A percentile compares a stretch with the other conserved stretches of the same genome.
Conservation (phyloP, 2,113 vertebrate species). For the Malaclemys terrapin region DNA sequence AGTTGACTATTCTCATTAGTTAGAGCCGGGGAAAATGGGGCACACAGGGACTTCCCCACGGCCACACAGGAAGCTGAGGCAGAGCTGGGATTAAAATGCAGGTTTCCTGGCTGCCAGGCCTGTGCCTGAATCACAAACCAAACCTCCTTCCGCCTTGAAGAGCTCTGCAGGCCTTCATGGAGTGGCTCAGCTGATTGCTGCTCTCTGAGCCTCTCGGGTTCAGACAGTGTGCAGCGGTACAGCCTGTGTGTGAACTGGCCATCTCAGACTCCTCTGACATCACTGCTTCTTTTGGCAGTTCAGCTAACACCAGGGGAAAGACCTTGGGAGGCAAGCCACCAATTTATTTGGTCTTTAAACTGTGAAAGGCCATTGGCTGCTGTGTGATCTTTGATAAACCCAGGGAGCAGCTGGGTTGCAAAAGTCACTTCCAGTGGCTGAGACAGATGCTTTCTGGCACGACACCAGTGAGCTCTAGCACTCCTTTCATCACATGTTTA, state of each 20-base stretch:
- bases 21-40: not conserved
- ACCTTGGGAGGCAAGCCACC: slow-evolving; percentile 46
- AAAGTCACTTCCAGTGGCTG: slow-evolving; percentile 51
- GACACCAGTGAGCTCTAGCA: slow-evolving; percentile 49
- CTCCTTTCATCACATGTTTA: slow-evolving; percentile 51
- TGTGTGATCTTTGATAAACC: slow-evolving; percentile 33
- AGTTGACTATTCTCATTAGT: not conserved
- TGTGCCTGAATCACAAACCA: not conserved
- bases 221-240: not conserved
- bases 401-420: not conserved
- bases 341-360: slow-evolving; percentile 58
- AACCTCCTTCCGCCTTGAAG: not conserved
- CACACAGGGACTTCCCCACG: not conserved
- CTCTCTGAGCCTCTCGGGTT: not conserved
- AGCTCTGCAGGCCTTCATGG: fast-evolving
- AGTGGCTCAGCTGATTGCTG: fast-evolving
- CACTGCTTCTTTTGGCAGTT: slow-evolving; percentile 8
- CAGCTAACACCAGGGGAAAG: not conserved
- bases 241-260: fast-evolving
- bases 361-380: slow-evolving; percentile 11
- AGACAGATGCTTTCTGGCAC: slow-evolving; percentile 64
- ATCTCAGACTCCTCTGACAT: not conserved
- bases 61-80: not conserved
- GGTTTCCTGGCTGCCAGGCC: not conserved
- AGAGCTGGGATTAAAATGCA: not conserved